A percentile compares a stretch with the other conserved stretches of the same genome.
phyloP scores from a whole-genome alignment of 1,140 invertebrate species.

The Drosophila albomicans region DNA sequence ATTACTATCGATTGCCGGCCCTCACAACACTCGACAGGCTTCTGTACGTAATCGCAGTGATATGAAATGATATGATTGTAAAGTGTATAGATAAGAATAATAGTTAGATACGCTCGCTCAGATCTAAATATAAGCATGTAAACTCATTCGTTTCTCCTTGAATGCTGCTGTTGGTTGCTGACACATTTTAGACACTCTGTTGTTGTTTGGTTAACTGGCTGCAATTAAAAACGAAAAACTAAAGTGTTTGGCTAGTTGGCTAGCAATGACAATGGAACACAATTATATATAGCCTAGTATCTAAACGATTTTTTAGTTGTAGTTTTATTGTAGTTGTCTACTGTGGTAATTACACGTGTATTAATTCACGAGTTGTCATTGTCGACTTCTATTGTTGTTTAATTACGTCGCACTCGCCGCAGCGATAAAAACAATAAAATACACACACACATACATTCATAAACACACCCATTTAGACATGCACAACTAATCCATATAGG shows the following conservation, averaged over 20 bases:
- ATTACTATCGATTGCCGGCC: background rate
- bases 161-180: slow-evolving; percentile 22
- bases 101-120: slow-evolving; percentile 9
- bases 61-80: too few species aligned
- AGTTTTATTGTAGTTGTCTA: slow-evolving; percentile 27
- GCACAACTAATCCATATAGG: slow-evolving; percentile 31
- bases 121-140: slow-evolving; percentile 26
- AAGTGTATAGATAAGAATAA: slow-evolving; percentile 23
- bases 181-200: slow-evolving; percentile 4
- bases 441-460: background rate
- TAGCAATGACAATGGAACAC: slow-evolving; percentile 61
- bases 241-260: slow-evolving; percentile 15
- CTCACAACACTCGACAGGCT: too few species aligned
- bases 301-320: slow-evolving; percentile 29
- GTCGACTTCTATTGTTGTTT: slow-evolving; percentile 47
- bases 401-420: slow-evolving; percentile 33
- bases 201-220: slow-evolving; percentile 9
- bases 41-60: too few species aligned
- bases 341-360: slow-evolving; percentile 46
- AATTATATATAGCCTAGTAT: slow-evolving; percentile 55
- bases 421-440: slow-evolving; percentile 46
- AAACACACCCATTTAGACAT: slow-evolving; percentile 6
- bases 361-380: slow-evolving; percentile 47
- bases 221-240: slow-evolving; percentile 27
- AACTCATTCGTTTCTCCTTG: slow-evolving; percentile 43